Evolutionary conservation across 92 coral and sea anemone species (phyloP).

Genomic region (Actinernus sp.): DNA sequence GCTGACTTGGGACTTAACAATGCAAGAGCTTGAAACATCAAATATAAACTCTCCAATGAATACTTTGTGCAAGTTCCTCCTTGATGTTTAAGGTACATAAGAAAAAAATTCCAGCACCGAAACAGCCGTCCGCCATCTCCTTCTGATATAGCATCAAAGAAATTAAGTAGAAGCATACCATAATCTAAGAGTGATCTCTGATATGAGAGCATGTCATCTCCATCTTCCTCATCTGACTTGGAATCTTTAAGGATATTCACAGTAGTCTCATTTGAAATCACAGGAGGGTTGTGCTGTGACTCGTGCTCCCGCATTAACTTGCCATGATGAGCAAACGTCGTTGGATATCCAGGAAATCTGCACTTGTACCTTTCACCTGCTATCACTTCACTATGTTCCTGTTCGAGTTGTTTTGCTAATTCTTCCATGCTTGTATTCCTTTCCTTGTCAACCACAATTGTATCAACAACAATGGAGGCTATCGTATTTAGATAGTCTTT

Average conservation of each 20-base stretch:
- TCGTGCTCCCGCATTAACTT: conserved; percentile 72
- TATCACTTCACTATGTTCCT: conserved; percentile 21
- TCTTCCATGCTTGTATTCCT: conserved; percentile 44
- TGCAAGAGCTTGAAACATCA: conserved; percentile 75
- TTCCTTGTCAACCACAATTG: conserved; percentile 61
- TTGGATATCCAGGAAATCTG: conserved; percentile 67
- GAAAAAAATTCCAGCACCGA: conserved; percentile 74
- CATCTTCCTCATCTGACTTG: conserved; percentile 24
- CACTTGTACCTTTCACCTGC: conserved; percentile 67
- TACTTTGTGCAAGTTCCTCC: conserved; percentile 67
- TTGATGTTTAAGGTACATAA: conserved; percentile 68
- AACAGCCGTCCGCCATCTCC: conserved; percentile 70
- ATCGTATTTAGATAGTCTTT: conserved; percentile 42
- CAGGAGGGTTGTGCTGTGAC: conserved; percentile 70
- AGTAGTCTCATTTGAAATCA: too few relatives aligned
- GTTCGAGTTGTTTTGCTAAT: conserved; percentile 24
- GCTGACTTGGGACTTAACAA: conserved; percentile 75
- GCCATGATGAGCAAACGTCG: conserved; percentile 63
- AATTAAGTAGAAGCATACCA: conserved; percentile 70
- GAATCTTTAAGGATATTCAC: neutral
- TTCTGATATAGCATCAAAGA: conserved; percentile 64
- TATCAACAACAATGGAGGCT: conserved; percentile 72
- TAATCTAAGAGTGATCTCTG: conserved; percentile 71
- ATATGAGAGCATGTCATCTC: conserved; percentile 77
- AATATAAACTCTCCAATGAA: conserved; percentile 70